Evolutionary conservation across 2,888 invertebrate species (phyloP).

Genomic region (Oeneis ivallda): DNA sequence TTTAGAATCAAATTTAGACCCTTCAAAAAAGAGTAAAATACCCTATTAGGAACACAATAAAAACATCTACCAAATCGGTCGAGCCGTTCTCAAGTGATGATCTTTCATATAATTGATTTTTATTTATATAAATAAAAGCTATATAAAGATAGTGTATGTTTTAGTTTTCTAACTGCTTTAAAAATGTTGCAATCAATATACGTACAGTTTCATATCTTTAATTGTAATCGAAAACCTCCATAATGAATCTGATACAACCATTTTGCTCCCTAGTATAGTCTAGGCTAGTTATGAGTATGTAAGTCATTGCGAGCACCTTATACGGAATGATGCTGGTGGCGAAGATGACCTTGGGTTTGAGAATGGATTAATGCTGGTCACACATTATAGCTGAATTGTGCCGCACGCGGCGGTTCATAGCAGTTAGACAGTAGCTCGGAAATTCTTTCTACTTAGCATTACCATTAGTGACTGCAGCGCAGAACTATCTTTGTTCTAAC

Average conservation of each 20-base stretch:
- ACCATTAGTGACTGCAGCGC: no score
- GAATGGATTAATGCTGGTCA: conserved; percentile 11
- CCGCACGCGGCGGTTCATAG: not conserved
- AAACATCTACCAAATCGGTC: no score
- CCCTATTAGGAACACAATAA: no score
- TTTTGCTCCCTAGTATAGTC: conserved; percentile 2
- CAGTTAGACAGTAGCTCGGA: not conserved
- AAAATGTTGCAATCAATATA: conserved; percentile 5
- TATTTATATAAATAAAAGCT: no score
- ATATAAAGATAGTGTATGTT: no score
- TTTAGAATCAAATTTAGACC: no score
- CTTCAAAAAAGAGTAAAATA: no score
- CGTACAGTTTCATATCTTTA: not conserved
- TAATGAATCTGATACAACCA: not conserved
- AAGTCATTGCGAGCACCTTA: conserved; percentile 12
- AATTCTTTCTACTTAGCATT: no score
- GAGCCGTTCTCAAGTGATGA: no score
- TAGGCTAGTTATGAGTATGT: conserved; percentile 8
- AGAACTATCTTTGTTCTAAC: no score
- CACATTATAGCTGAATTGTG: not conserved
- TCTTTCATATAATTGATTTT: no score
- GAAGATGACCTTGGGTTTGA: conserved; percentile 6
- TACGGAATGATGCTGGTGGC: conserved; percentile 4
- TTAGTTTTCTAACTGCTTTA: not conserved
- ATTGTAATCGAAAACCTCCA: not conserved